Evolutionary conservation across 2,888 invertebrate species (phyloP), one percentile per base, ranked within the genome.

Genomic region (Pandemis cinnamomeana): DNA sequence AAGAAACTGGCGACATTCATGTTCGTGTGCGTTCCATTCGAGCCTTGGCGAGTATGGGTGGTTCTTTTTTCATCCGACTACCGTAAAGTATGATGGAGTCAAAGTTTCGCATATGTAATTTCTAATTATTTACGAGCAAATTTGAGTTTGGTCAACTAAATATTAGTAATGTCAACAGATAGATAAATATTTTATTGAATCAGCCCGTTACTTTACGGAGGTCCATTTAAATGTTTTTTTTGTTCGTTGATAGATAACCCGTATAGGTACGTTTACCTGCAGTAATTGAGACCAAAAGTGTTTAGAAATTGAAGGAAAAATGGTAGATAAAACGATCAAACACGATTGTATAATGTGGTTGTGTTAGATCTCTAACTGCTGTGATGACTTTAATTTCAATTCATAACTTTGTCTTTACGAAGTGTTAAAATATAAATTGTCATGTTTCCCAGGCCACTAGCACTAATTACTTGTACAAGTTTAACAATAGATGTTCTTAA

Each of bases 381-480:
- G 0, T 20, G 20, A 20, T 20, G 20, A 20, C 20, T 20, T 20
- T 20, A 20, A 0, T 20, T 58, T 11, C 27, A 58, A 27, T 58
- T 11, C 11, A 10, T 27, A 27, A 5, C 11, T 4, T 10, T 58
- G 11, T 63, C 62, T 61, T 60, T 11, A 27, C 36, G 7, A 61
- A 36, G 61, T 70, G 51, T 42, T 41, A 51, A 51, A 41, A 42
- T 7, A 20, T 4, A 27, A 42, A 63, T 71, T 63, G 53, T 42
- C 5, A 15, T 42, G 61, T 46, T 66, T 66, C 66, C 7, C 62
- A 5, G 11, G 61, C 61, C 67, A 72, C 36, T 72, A 53, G 11
- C 44, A 72, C 61, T 68, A 68, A 72, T 72, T 63, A 68, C 46
- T 71, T 60, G 68, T 58, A 20, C 63, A 48, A 48, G 55, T 69